These are phyloP conservation scores for Bombus ignitus DNA, from an alignment of 1,140 invertebrate genomes.

Conservation along the genomic window DNA sequence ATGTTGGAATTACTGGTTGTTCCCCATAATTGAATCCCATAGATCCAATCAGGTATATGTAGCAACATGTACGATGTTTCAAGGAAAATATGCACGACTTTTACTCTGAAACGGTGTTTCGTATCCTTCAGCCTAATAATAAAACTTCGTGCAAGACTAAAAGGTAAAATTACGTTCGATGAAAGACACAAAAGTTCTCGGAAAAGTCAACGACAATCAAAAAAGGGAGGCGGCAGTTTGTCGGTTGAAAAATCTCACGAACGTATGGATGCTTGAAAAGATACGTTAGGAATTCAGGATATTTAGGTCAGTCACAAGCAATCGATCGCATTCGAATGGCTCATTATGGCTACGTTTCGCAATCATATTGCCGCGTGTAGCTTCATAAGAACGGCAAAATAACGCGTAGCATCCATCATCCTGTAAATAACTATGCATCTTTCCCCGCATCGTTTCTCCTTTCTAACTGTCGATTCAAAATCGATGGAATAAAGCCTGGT, in stretches of 20 bases:
- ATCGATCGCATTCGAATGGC: conserved; percentile 48
- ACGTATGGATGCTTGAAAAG: background rate
- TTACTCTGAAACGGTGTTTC: too few species aligned
- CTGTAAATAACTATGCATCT: conserved; percentile 21
- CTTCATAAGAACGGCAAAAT: conserved; percentile 18
- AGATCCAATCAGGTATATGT: too few species aligned
- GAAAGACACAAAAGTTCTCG: background rate
- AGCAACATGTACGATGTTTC: too few species aligned
- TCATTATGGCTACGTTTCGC: conserved; percentile 33
- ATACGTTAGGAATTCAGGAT: conserved; percentile 35
- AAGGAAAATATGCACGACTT: too few species aligned
- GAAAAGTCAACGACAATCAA: background rate
- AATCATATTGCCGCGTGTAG: conserved; percentile 33
- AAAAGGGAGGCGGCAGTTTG: fast-evolving
- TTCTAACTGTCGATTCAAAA: background rate
- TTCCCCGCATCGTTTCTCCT: background rate
- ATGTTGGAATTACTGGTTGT: too few species aligned
- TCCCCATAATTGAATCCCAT: too few species aligned
- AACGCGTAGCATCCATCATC: background rate
- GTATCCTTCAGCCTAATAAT: too few species aligned
- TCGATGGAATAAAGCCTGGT: background rate
- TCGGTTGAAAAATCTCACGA: conserved; percentile 4
- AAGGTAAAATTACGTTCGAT: background rate
- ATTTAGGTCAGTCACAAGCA: conserved; percentile 44
- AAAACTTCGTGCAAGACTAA: too few species aligned